Conservation (phyloP, 2,113 vertebrate genomes). For the Helogale parvula region DNA sequence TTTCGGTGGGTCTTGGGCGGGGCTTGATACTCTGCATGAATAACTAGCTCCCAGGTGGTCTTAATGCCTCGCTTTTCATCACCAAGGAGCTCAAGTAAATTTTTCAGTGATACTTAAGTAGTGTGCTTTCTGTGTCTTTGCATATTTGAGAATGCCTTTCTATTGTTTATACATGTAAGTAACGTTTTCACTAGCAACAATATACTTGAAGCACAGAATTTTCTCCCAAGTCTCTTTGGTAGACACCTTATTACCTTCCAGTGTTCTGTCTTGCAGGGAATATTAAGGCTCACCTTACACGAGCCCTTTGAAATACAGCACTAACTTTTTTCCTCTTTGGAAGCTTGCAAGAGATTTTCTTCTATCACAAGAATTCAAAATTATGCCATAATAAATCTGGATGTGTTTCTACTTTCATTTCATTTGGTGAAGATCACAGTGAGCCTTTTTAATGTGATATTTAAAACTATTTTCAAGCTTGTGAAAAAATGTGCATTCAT, state of each 20-base stretch:
- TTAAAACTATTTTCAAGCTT: neutral
- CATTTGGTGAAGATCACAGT: neutral
- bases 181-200: neutral
- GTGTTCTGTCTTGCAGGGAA: neutral
- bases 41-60: constrained; percentile 27
- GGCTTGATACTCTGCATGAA: neutral
- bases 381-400: neutral
- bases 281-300: neutral
- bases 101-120: neutral
- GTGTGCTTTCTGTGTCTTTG: neutral
- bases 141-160: neutral
- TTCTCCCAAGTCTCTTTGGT: neutral
- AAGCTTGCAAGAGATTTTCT: neutral
- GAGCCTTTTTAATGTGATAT: neutral
- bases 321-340: neutral
- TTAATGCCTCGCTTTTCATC: neutral
- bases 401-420: neutral
- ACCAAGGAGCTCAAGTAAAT: neutral
- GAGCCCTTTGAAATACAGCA: neutral
- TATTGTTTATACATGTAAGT: neutral
- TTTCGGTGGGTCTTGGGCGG: neutral
- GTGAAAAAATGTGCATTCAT: neutral
- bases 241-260: neutral
- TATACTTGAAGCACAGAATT: neutral
- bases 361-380: neutral